These are phyloP conservation scores for Anastrepha obliqua DNA, from an alignment of 1,140 invertebrate genomes.

Conservation along the genomic window DNA sequence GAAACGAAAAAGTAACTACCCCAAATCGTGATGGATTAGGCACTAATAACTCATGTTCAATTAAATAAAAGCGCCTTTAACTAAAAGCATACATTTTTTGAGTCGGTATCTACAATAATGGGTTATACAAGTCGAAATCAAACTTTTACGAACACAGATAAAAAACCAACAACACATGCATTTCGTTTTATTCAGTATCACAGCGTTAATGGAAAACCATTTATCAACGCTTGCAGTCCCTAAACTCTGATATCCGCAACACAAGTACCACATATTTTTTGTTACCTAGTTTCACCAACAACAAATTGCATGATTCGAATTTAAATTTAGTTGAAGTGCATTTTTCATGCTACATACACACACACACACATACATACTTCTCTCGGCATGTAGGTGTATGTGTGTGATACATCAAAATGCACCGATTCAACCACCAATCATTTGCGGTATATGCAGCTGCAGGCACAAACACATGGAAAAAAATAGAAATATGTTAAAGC, in stretches of 20 bases:
- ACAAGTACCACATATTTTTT: not conserved
- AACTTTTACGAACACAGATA: not conserved
- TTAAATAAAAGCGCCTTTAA: not conserved
- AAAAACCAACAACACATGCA: not conserved
- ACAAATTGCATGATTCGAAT: conserved; percentile 21
- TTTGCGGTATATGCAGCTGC: not conserved
- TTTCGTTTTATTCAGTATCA: not conserved
- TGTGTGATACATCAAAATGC: not conserved
- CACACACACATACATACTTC: too few species aligned
- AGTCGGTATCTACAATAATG: not conserved
- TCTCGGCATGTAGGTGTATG: not conserved
- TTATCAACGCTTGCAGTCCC: conserved; percentile 2
- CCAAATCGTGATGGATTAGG: not conserved
- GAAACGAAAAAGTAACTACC: not conserved
- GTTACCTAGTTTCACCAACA: conserved; percentile 2
- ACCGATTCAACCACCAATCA: conserved; percentile 37
- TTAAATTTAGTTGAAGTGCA: conserved; percentile 50
- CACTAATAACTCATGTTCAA: not conserved
- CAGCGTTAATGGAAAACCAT: conserved; percentile 41
- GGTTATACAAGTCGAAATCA: not conserved
- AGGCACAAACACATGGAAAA: not conserved
- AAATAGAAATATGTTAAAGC: not conserved
- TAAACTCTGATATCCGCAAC: not conserved
- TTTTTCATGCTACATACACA: conserved; percentile 14
- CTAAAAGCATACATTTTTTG: not conserved